Evolutionary conservation across 2,113 vertebrate genomes (phyloP).

Genomic region (Sapayoa aenigma): DNA sequence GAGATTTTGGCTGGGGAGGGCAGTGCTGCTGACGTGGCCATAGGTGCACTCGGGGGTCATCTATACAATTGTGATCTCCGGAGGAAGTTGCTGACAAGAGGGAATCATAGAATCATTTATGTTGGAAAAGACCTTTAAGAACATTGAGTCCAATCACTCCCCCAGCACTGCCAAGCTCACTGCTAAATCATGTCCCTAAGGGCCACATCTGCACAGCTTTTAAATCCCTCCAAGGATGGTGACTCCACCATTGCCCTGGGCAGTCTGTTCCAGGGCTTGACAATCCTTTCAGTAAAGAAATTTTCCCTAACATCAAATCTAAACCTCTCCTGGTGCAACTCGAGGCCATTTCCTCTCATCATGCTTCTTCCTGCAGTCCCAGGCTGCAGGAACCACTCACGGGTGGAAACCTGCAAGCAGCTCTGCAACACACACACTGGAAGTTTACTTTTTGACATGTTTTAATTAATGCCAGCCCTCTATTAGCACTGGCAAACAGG

Average conservation of each 20-base stretch:
- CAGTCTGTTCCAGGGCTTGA: background rate
- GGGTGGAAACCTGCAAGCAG: background rate
- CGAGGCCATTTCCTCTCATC: background rate
- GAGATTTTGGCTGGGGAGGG: background rate
- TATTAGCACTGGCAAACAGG: rapidly evolving
- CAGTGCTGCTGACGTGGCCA: background rate
- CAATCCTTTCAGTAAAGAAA: background rate
- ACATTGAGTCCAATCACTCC: background rate
- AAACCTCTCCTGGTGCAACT: background rate
- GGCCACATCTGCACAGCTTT: background rate
- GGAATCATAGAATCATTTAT: background rate
- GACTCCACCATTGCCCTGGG: background rate
- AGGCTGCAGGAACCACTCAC: background rate
- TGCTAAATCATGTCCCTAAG: background rate
- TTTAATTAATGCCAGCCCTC: background rate
- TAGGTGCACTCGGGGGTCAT: background rate
- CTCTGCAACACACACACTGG: background rate
- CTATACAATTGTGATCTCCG: background rate
- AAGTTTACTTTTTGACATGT: background rate
- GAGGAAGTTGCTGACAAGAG: background rate
- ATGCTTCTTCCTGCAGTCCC: background rate
- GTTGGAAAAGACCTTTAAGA: background rate
- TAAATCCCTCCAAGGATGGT: background rate
- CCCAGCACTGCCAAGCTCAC: background rate
- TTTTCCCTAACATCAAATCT: background rate